Evolutionary conservation across 2,113 vertebrate genomes (phyloP).

Genomic region (Ictidomys tridecemlineatus): DNA sequence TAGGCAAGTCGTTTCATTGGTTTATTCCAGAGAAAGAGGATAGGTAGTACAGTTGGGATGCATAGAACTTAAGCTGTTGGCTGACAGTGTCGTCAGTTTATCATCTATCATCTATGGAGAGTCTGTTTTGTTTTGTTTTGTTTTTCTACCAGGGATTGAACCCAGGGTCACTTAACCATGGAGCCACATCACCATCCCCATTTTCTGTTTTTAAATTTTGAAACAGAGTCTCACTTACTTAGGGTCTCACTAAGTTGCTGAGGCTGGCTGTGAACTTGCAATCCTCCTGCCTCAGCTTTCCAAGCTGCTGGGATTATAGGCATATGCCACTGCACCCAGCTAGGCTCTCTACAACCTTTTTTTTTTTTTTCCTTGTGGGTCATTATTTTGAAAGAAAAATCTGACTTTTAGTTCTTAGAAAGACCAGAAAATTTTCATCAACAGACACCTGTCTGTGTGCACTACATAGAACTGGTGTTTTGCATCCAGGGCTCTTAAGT

Average conservation of each 20-base stretch:
- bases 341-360: background rate
- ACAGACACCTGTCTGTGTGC: background rate
- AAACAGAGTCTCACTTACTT: too few species aligned
- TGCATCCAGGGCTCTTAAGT: background rate
- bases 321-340: too few species aligned
- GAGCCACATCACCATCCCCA: too few species aligned
- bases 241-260: too few species aligned
- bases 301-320: too few species aligned
- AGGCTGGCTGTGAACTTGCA: too few species aligned
- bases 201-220: too few species aligned
- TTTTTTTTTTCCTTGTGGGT: background rate
- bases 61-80: background rate
- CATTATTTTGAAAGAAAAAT: slow-evolving; percentile 45
- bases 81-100: background rate
- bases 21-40: background rate
- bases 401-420: background rate
- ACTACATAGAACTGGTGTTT: background rate
- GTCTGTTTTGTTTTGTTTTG: too few species aligned
- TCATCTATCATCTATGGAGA: background rate
- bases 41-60: background rate
- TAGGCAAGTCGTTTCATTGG: background rate
- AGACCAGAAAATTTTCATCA: background rate
- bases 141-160: too few species aligned
- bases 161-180: too few species aligned
- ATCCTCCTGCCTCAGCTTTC: too few species aligned